Evolutionary conservation across 1,140 invertebrate genomes (phyloP).

Genomic region (Procambarus clarkii): DNA sequence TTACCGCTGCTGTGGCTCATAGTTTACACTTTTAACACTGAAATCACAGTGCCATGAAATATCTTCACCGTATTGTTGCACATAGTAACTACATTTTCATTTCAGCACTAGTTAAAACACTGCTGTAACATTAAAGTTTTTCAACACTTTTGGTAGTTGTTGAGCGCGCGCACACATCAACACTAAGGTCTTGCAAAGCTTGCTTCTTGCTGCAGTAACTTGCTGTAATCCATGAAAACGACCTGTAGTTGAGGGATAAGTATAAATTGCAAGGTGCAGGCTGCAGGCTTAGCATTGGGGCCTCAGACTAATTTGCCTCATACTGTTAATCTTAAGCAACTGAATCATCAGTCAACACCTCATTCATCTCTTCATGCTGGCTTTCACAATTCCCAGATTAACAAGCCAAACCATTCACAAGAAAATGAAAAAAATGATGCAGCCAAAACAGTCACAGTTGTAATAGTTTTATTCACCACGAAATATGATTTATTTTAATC

Average conservation of each 20-base stretch:
- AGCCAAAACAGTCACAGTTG: too few species aligned
- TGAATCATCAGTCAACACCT: neutral
- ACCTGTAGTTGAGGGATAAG: conserved; percentile 43
- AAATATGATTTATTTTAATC: too few species aligned
- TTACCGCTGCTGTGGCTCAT: neutral
- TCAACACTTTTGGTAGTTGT: conserved; percentile 9
- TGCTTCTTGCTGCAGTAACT: conserved; percentile 37
- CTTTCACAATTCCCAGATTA: neutral
- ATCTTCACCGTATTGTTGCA: conserved; percentile 33
- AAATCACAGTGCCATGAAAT: conserved; percentile 1
- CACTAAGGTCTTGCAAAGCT: conserved; percentile 33
- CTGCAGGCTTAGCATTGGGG: conserved; percentile 27
- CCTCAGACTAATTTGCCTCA: neutral
- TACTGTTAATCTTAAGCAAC: neutral
- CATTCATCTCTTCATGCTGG: neutral
- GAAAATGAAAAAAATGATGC: too few species aligned
- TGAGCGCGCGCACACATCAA: neutral
- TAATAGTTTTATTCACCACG: too few species aligned
- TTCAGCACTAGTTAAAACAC: conserved; percentile 17
- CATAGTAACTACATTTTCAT: neutral
- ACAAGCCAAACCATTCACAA: neutral
- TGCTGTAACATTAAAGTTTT: conserved; percentile 12
- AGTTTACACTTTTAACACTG: conserved; percentile 4
- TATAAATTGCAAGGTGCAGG: conserved; percentile 27
- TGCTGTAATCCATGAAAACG: conserved; percentile 62